phyloP scores from a whole-genome alignment of 2,797 vertebrate genomes.

The Oreochromis mossambicus region DNA sequence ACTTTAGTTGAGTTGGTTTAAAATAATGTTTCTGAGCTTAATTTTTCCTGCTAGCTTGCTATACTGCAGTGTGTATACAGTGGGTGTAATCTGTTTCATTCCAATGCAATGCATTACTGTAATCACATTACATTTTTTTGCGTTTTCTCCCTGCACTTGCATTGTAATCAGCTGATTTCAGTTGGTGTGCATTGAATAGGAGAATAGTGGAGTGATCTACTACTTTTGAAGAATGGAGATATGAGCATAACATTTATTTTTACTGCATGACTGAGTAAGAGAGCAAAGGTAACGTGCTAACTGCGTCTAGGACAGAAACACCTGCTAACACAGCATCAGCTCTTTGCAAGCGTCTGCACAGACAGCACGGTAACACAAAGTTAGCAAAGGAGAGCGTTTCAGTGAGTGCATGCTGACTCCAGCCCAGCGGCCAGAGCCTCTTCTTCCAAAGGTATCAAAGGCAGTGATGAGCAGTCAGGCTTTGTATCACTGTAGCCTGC shows the following conservation, averaged over 20 bases:
- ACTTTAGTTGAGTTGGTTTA: not conserved
- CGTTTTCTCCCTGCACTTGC: not conserved
- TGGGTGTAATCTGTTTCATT: not conserved
- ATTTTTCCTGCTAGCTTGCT: not conserved
- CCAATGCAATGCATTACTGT: not conserved
- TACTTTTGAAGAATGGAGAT: not conserved
- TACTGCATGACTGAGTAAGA: not conserved
- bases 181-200: not conserved
- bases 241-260: not conserved
- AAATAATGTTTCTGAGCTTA: not conserved
- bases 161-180: rapidly evolving
- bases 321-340: not conserved
- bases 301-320: not conserved
- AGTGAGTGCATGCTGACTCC: not conserved
- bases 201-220: not conserved
- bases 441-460: not conserved
- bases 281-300: not conserved
- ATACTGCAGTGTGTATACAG: not conserved
- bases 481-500: not conserved
- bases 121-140: not conserved
- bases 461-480: not conserved
- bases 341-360: not conserved
- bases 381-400: not conserved
- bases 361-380: not conserved
- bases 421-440: not conserved